Evolutionary conservation across 1,140 invertebrate species (phyloP).

Genomic region (Archegozetes longisetosus): DNA sequence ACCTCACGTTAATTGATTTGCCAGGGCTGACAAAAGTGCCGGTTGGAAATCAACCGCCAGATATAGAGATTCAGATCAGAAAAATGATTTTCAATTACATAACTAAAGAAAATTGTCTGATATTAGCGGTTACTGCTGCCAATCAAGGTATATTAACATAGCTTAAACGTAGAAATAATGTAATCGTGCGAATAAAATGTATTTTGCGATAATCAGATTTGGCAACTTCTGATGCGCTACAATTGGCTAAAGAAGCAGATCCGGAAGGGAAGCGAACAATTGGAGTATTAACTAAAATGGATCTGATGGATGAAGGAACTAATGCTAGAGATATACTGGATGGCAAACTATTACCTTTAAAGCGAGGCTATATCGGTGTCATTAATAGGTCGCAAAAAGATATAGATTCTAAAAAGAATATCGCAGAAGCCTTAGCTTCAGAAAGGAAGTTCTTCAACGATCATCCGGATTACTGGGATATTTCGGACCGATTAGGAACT

Average conservation of each 20-base stretch:
- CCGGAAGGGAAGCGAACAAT: conserved; percentile 45
- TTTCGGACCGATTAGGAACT: conserved; percentile 91
- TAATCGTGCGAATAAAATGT: too few species aligned
- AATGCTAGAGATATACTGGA: conserved; percentile 23
- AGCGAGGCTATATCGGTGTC: conserved; percentile 33
- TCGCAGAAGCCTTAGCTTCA: conserved; percentile 32
- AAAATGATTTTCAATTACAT: conserved; percentile 90
- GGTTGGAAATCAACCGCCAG: conserved; percentile 80
- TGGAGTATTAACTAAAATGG: conserved; percentile 25
- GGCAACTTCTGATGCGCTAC: conserved; percentile 87
- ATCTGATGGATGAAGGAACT: conserved; percentile 25
- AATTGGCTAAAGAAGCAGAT: conserved; percentile 86
- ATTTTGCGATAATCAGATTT: conserved; percentile 52
- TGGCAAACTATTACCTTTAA: conserved; percentile 17
- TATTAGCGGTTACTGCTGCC: conserved; percentile 87
- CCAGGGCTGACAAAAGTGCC: conserved; percentile 87
- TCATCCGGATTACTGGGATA: conserved; percentile 38
- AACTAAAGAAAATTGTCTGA: conserved; percentile 76
- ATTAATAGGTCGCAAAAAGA: conserved; percentile 39
- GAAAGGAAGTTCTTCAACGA: conserved; percentile 36
- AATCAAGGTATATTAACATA: conserved; percentile 41
- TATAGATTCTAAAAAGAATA: conserved; percentile 39
- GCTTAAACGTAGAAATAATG: background rate
- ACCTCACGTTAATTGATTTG: conserved; percentile 85
- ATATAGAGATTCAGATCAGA: conserved; percentile 85